phyloP scores from a whole-genome alignment of 2,888 invertebrate species.

The Athetis lepigone region DNA sequence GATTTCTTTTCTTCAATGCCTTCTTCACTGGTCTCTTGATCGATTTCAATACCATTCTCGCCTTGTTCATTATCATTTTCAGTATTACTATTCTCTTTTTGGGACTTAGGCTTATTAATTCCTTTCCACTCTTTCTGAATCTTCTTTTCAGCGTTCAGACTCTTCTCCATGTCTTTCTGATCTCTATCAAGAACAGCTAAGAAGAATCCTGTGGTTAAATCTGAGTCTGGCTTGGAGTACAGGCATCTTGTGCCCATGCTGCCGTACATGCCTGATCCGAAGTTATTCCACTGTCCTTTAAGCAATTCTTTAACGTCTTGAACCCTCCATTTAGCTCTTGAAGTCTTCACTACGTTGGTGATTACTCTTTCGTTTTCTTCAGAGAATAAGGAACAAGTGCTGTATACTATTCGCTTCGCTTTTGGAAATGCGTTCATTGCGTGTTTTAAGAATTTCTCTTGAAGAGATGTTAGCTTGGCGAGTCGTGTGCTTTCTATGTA shows the following conservation, averaged over 20 bases:
- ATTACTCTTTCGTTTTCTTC: conserved; percentile 98
- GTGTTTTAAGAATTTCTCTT: conserved; percentile 95
- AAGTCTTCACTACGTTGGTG: conserved; percentile 92
- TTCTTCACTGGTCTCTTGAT: conserved; percentile 25
- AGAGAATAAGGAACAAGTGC: conserved; percentile 97
- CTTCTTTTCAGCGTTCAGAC: conserved; percentile 53
- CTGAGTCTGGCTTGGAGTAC: conserved; percentile 93
- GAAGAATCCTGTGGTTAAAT: conserved; percentile 98
- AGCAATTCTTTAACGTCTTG: conserved; percentile 91
- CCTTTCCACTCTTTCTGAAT: conserved; percentile 30
- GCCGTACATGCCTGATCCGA: conserved; percentile 92
- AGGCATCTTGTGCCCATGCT: conserved; percentile 94
- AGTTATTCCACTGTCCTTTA: conserved; percentile 92
- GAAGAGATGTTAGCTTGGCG: conserved; percentile 93
- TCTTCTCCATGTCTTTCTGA: conserved; percentile 80
- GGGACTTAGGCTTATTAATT: conserved; percentile 27
- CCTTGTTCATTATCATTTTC: conserved; percentile 55
- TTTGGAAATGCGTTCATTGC: conserved; percentile 96
- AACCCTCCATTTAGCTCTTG: conserved; percentile 91
- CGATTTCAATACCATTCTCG: conserved; percentile 36
- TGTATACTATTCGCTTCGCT: conserved; percentile 97
- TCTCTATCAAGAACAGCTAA: conserved; percentile 96
- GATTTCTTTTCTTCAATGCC: conserved; percentile 35
- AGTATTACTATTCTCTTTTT: conserved; percentile 19
- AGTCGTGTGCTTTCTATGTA: conserved; percentile 90